Percentiles rank a stretch among this genome's conserved stretches.
phyloP scores from a whole-genome alignment of 2,888 invertebrate genomes.

The Scaptomyza cyrtandrae region DNA sequence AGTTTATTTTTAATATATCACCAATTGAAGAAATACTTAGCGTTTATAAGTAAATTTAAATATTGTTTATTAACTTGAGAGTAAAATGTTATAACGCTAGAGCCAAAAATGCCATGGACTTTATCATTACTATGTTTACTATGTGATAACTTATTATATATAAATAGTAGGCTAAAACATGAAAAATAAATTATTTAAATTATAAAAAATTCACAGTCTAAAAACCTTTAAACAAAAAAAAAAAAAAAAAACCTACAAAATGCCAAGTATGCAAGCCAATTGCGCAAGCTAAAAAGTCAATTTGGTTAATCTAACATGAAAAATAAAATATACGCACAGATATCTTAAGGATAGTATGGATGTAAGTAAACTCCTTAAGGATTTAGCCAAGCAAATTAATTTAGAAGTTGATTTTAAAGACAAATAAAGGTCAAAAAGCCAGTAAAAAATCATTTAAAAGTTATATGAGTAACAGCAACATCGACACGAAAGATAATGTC shows the following conservation, averaged over 20 bases:
- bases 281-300: not conserved
- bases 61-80: not conserved
- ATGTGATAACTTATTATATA: not conserved
- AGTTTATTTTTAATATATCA: not conserved
- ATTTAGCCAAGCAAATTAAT: not conserved
- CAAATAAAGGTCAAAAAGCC: constrained; percentile 18
- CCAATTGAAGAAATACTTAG: not conserved
- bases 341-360: constrained; percentile 1
- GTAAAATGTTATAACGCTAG: too few species aligned
- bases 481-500: not conserved
- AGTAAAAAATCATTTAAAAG: not conserved
- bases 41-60: not conserved
- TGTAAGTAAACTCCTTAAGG: not conserved
- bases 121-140: too few species aligned
- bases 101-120: too few species aligned
- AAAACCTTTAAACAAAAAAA: constrained; percentile 1
- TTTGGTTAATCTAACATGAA: not conserved
- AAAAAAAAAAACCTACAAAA: not conserved
- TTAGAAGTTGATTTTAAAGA: not conserved
- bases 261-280: not conserved
- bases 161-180: constrained; percentile 20
- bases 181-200: not conserved
- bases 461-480: not conserved
- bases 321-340: not conserved
- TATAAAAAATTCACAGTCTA: not conserved